Percentiles rank a stretch among this genome's conserved stretches.
Evolutionary conservation across 2,888 invertebrate genomes (phyloP).

Genomic region (Strigamia crassipes): DNA sequence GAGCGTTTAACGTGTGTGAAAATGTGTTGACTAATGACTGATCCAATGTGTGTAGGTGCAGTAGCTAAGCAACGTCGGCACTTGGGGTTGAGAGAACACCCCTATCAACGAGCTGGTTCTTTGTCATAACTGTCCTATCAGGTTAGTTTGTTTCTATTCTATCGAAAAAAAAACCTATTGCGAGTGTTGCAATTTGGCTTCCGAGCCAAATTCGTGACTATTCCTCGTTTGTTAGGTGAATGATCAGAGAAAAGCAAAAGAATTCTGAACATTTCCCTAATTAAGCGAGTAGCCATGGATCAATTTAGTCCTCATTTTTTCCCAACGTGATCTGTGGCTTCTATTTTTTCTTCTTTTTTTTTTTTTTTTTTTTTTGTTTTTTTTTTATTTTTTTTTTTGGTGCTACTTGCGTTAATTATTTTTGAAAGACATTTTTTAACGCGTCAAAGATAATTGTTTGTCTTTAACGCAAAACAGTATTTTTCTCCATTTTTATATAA

Average conservation of each 20-base stretch:
- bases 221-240: neutral
- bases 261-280: neutral
- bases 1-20: slow-evolving; percentile 23
- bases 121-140: slow-evolving; percentile 64
- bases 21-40: slow-evolving; percentile 44
- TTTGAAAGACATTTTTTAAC: slow-evolving; percentile 42
- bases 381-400: slow-evolving; percentile 19
- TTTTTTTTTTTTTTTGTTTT: neutral
- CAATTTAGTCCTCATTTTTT: neutral
- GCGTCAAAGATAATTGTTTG: neutral
- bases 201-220: slow-evolving; percentile 25
- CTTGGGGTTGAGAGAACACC: slow-evolving; percentile 92
- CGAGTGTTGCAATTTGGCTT: slow-evolving; percentile 1
- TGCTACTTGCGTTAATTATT: slow-evolving; percentile 22
- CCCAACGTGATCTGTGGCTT: slow-evolving; percentile 16
- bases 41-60: slow-evolving; percentile 68
- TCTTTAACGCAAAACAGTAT: slow-evolving; percentile 23
- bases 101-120: slow-evolving; percentile 93
- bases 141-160: slow-evolving; percentile 50
- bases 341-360: neutral
- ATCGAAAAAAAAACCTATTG: neutral
- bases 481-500: slow-evolving; percentile 26
- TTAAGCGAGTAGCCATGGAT: slow-evolving; percentile 31
- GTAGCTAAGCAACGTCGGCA: slow-evolving; percentile 80
- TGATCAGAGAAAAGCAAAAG: neutral